Conservation (phyloP, 2,888 invertebrate genomes). For the Drosophila diplacantha region DNA sequence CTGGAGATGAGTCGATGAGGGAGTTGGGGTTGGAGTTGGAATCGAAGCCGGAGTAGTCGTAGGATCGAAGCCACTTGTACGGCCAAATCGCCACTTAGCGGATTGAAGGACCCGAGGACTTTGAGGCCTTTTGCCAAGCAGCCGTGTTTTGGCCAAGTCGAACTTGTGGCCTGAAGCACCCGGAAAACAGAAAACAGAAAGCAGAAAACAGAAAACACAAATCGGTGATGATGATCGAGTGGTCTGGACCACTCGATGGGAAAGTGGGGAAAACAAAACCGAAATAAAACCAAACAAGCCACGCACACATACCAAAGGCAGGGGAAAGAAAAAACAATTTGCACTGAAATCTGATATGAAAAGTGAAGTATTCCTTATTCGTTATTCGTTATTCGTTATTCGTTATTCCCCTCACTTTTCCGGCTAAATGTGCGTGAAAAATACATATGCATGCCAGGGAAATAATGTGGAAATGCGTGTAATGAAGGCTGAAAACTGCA, state of each 20-base stretch:
- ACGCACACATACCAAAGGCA: slow-evolving; percentile 2
- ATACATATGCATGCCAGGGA: slow-evolving; percentile 3
- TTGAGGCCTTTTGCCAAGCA: slow-evolving; percentile 15
- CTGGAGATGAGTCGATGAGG: slow-evolving; percentile 10
- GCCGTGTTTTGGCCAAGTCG: slow-evolving; percentile 38
- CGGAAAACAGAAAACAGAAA: slow-evolving; percentile 37
- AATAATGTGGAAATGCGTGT: slow-evolving; percentile 35
- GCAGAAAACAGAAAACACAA: slow-evolving; percentile 24
- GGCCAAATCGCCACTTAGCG: slow-evolving; percentile 51
- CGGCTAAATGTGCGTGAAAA: slow-evolving; percentile 54
- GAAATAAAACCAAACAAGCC: slow-evolving; percentile 17
- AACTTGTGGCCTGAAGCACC: slow-evolving; percentile 47
- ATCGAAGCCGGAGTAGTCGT: slow-evolving; percentile 4
- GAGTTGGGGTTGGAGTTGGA: slow-evolving; percentile 5
- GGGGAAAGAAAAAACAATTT: slow-evolving; percentile 46
- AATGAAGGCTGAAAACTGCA: slow-evolving; percentile 55
- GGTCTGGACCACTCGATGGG: slow-evolving; percentile 26
- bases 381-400: too few relatives aligned
- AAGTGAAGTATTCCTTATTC: slow-evolving; percentile 55
- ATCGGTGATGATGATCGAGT: slow-evolving; percentile 27
- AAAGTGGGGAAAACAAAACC: slow-evolving; percentile 35
- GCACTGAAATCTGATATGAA: slow-evolving; percentile 71
- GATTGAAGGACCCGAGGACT: slow-evolving; percentile 15
- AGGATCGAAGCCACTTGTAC: slow-evolving; percentile 32
- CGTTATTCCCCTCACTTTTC: slow-evolving; percentile 20